Base-by-base conservation (phyloP, 2,888 invertebrate species). In the Myopa testacea region DNA sequence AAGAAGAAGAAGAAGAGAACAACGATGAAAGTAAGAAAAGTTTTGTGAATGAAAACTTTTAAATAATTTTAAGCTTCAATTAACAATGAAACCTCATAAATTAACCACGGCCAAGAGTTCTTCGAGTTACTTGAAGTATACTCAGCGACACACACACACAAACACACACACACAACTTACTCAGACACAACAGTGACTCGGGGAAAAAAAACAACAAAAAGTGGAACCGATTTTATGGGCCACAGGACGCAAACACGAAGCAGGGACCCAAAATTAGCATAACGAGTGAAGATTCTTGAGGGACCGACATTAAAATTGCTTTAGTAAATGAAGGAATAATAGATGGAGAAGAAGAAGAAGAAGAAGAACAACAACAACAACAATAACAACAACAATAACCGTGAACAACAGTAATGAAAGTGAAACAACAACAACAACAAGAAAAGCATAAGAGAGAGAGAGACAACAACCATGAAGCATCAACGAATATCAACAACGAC, bases 251-350 rank as follows among this genome's bases (percentile, higher is more conserved):
- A 45, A 10, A 45, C 7, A 37, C 26, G 19, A 19, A 34, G 63
- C 10, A 34, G 65, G 14, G 37, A 65, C 6, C 65, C 12, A 81
- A 83, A 82, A 82, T 83, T 82, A 82, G 81, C 82, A 83, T 83
- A 83, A 83, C 82, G 83, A 83, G 81, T 81, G 80, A 79, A 82
- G 80, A 81, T 83, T 82, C 83, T 83, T 83, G 76, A 82, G 82
- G 82, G 82, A 82, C 81, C 79, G 82, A 82, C 81, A 80, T 81
- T 80, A 82, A 26, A 82, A 82, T 82, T 81, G 81, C 81, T 83
- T 81, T 80, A 78, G 68, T 75, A 75, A 75, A 75, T 69, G 75
- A 69, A 75, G 69, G 50, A 78, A 68, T 58, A 75, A 68, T 40
- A 63, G 58, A 50, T 40, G 40, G 60, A 8, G 38, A 55, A 40